Conservation (phyloP, 2,797 vertebrate species). For the Loriculus beryllinus region DNA sequence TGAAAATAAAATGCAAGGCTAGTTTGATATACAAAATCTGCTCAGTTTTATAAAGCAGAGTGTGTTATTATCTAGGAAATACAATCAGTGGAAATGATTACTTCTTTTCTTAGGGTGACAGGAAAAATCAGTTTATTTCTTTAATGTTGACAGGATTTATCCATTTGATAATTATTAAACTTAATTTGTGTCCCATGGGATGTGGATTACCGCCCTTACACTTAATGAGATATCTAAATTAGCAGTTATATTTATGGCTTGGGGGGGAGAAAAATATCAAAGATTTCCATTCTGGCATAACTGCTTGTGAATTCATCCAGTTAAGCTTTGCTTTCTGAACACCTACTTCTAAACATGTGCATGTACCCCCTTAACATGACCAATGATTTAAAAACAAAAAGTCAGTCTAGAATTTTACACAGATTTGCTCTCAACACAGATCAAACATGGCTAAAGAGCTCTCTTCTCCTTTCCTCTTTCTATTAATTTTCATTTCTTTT, state of each 20-base stretch:
- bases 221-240: not conserved
- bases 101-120: not conserved
- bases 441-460: not conserved
- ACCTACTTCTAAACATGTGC: not conserved
- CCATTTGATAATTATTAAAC: not conserved
- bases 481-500: too few species aligned
- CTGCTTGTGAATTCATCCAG: not conserved
- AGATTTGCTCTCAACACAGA: not conserved
- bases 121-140: not conserved
- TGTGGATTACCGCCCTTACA: not conserved
- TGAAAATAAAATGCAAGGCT: not conserved
- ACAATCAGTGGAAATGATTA: not conserved
- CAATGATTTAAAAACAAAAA: not conserved
- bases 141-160: not conserved
- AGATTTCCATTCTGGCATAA: not conserved
- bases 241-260: not conserved
- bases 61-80: not conserved
- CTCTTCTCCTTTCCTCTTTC: not conserved
- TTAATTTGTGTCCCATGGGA: not conserved
- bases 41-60: not conserved
- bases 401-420: not conserved
- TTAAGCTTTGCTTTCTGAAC: not conserved
- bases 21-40: not conserved
- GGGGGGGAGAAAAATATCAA: not conserved
- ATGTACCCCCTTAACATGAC: not conserved